Percentiles rank a stretch among this genome's conserved stretches.
phyloP scores from a whole-genome alignment of 2,113 vertebrate genomes.

The Corythornis cristatus region DNA sequence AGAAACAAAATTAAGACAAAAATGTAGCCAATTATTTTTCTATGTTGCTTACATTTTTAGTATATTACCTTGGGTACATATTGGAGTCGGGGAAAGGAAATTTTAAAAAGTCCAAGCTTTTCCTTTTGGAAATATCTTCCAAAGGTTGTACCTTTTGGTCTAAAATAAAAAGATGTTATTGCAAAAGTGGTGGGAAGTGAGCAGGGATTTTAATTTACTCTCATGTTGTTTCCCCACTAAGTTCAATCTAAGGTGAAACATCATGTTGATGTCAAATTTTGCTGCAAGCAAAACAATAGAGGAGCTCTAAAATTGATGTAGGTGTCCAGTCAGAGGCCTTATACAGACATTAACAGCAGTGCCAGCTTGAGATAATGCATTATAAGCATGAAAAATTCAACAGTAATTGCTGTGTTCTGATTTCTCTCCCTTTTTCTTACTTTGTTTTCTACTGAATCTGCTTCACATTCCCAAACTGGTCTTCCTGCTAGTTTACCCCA shows the following conservation, averaged over 20 bases:
- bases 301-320: constrained; percentile 72
- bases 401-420: constrained; percentile 65
- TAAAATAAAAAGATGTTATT: constrained; percentile 46
- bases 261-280: constrained; percentile 69
- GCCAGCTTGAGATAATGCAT: constrained; percentile 70
- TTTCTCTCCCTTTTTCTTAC: constrained; percentile 51
- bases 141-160: constrained; percentile 29
- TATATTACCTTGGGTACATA: background rate
- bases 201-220: constrained; percentile 63
- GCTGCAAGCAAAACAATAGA: constrained; percentile 68
- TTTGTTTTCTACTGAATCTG: constrained; percentile 44
- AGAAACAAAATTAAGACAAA: background rate
- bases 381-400: constrained; percentile 76
- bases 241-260: constrained; percentile 71
- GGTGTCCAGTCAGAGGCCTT: constrained; percentile 73
- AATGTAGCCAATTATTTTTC: background rate
- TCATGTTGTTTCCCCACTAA: constrained; percentile 62
- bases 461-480: constrained; percentile 46
- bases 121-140: constrained; percentile 30
- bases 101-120: background rate
- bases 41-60: background rate
- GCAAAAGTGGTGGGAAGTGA: constrained; percentile 51
- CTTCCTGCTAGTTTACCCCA: constrained; percentile 53
- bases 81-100: constrained; percentile 27
- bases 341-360: constrained; percentile 55